Evolutionary conservation across 2,888 invertebrate genomes (phyloP).

Genomic region (Gastrophysa polygoni): DNA sequence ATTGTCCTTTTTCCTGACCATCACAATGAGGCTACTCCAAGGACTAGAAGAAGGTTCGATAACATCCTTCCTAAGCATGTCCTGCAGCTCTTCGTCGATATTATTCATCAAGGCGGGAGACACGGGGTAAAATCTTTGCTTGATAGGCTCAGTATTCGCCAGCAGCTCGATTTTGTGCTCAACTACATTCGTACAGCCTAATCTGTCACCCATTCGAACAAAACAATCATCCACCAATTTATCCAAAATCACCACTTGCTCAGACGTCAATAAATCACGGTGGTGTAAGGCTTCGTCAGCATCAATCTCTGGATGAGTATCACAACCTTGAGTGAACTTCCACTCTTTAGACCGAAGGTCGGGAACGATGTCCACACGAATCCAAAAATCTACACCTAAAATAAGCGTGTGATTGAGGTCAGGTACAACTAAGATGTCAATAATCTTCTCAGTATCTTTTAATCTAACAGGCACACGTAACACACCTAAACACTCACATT

Average conservation of each 20-base stretch:
- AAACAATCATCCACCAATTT: neutral
- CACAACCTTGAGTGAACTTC: neutral
- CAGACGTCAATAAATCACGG: neutral
- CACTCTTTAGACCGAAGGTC: no score
- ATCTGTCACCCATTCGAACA: constrained; percentile 1
- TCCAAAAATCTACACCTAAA: no score
- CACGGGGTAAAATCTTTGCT: neutral
- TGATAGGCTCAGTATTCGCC: constrained; percentile 19
- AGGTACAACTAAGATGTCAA: no score
- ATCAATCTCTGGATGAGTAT: neutral
- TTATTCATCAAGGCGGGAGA: neutral
- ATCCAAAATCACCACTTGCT: neutral
- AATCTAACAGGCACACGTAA: neutral
- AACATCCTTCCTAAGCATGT: no score
- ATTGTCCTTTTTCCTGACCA: no score
- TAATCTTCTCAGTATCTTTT: neutral
- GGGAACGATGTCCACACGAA: no score
- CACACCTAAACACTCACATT: neutral
- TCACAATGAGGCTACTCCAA: no score
- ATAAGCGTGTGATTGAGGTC: no score
- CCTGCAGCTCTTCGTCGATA: neutral
- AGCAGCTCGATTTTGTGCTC: constrained; percentile 25
- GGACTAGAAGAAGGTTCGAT: no score
- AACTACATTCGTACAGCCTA: constrained; percentile 31
- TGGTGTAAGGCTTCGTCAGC: neutral